Base-by-base conservation (phyloP, 2,113 vertebrate species). In the Eulemur macaco region DNA sequence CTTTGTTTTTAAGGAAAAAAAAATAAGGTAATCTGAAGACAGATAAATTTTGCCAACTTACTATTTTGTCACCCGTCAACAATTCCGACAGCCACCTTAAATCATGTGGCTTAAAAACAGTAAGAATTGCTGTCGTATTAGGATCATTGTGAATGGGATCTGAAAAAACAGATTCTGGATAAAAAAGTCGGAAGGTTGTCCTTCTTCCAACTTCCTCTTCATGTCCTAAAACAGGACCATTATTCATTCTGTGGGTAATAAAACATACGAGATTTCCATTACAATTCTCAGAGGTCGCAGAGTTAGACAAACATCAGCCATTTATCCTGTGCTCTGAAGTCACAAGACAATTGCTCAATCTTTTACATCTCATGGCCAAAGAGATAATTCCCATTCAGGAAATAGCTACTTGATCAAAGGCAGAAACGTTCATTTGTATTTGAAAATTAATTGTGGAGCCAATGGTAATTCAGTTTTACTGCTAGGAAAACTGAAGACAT, bases 161-260 rank as follows among this genome's bases (percentile, higher is more conserved):
- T 10, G 98, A 98, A 98, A 99, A 99, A 96, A 99, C 96, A 45
- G 99, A 99, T 92, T 99, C 99, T 0, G 99, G 99, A 93, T 99
- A 99, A 96, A 98, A 99, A 81, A 99, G 98, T 91, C 99, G 98
- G 97, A 99, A 99, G 12, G 99, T 99, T 0, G 99, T 99, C 95
- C 97, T 99, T 95, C 97, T 99, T 18, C 99, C 99, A 94, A 99
- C 99, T 86, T 99, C 99, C 9, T 98, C 98, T 98, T 99, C 99
- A 0, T 99, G 98, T 64, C 99, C 99, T 97, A 98, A 88, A 91
- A 99, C 97, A 63, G 99, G 99, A 86, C 99, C 99, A 37, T 98
- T 98, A 88, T 99, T 99, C 98, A 99, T 99, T 89, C 99, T 99
- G 97, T 89, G 93, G 90, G 91, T 34, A 88, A 95, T 63, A 98